Percentiles rank a stretch among this genome's conserved stretches.
These are phyloP conservation scores for Microchrysa polita DNA, from an alignment of 2,888 invertebrate genomes.

Conservation along the genomic window DNA sequence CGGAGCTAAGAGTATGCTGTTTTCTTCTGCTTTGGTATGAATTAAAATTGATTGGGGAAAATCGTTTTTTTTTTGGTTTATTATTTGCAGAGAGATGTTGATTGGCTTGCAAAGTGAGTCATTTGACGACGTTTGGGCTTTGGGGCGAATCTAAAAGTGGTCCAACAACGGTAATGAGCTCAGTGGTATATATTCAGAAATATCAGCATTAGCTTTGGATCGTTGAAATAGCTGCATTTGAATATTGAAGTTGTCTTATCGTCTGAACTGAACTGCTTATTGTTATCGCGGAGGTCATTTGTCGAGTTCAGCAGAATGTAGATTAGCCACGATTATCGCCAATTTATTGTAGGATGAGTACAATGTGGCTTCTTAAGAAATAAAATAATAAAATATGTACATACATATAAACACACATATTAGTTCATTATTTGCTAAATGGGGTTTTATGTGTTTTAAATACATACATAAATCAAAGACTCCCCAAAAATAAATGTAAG, in stretches of 20 bases:
- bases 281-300: conserved; percentile 27
- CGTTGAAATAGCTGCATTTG: conserved; percentile 7
- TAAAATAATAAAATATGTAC: no score
- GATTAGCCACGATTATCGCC: not conserved
- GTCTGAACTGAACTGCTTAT: conserved; percentile 11
- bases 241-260: conserved; percentile 14
- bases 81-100: not conserved
- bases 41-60: not conserved
- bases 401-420: no score
- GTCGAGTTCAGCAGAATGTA: conserved; percentile 3
- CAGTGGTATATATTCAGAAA: not conserved
- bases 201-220: not conserved
- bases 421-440: no score
- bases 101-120: not conserved
- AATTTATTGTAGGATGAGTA: no score
- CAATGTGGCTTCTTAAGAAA: no score
- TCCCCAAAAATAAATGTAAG: no score
- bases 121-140: not conserved
- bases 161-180: not conserved
- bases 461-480: no score
- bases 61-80: not conserved
- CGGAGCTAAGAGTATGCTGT: no score
- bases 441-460: no score
- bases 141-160: not conserved
- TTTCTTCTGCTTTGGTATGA: not conserved